These are phyloP conservation scores for Paralichthys olivaceus DNA, from an alignment of 2,113 vertebrate species.

Conservation along the genomic window DNA sequence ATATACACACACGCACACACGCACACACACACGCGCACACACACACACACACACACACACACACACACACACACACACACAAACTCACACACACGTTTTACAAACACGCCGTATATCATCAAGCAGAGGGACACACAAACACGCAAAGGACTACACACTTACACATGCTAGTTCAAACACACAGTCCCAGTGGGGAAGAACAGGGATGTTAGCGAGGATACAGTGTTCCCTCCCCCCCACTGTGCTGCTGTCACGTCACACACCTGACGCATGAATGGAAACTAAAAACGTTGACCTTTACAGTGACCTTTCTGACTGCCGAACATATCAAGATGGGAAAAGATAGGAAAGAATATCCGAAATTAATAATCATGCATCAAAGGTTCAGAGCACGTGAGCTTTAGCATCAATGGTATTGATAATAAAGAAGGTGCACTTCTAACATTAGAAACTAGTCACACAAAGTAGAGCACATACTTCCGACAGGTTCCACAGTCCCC, in stretches of 20 bases:
- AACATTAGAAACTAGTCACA: no score
- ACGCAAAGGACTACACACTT: not conserved
- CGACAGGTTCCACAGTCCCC: no score
- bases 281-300: constrained; percentile 6
- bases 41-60: not conserved
- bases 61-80: not conserved
- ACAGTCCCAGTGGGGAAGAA: not conserved
- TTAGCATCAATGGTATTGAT: no score
- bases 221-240: not conserved
- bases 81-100: not conserved
- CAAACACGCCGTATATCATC: not conserved
- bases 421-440: no score
- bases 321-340: not conserved
- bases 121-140: not conserved
- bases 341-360: not conserved
- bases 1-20: not conserved
- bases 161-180: not conserved
- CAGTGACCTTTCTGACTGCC: constrained; percentile 1
- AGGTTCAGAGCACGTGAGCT: no score
- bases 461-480: no score
- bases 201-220: not conserved
- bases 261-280: not conserved
- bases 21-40: not conserved
- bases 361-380: no score
- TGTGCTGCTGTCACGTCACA: not conserved